Base-by-base conservation (phyloP, 2,113 vertebrate genomes). In the Nerophis lumbriciformis region DNA sequence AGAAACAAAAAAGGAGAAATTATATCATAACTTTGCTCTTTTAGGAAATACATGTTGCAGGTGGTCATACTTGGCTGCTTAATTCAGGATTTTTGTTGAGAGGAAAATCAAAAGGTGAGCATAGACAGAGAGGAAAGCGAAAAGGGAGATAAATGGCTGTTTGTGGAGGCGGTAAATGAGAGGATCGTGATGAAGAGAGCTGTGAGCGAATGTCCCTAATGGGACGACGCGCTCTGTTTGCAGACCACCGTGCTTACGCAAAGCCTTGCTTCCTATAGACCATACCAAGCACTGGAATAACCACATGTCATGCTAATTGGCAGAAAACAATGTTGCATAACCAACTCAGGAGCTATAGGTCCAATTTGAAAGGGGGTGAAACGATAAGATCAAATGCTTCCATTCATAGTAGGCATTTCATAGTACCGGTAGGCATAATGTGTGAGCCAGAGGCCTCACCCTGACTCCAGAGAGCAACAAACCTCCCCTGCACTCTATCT, bases 11-110 rank as follows among this genome's bases (percentile, higher is more conserved):
- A 56, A 82, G 71, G 65, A 81, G 72, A 81, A 87, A 86, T 90
- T 84, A 85, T 88, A 90, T 87, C 76, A 85, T 86, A 84, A 76
- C 79, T 79, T 75, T 76, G 76, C 81, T 83, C 81, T 78, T 88
- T 81, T 71, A 85, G 74, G 71, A 85, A 76, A 82, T 78, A 82
- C 65, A 66, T 63, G 65, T 75, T 72, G 76, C 82, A 83, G 79
- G 68, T 50, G 66, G 79, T 74, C 72, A 82, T 76, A 82, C 81
- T 75, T 70, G 67, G 78, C 68, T 78, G 84, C 85, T 83, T 83
- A 83, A 87, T 83, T 73, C 75, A 66, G 76, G 77, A 81, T 88
- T 79, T 85, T 83, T 86, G 88, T 85, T 66, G 77, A 83, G 76
- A 77, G 73, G 83, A 78, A 89, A 89, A 88, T 86, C 85, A 88